These are phyloP conservation scores for Columba livia DNA, from an alignment of 2,113 vertebrate genomes.

Conservation along the genomic window DNA sequence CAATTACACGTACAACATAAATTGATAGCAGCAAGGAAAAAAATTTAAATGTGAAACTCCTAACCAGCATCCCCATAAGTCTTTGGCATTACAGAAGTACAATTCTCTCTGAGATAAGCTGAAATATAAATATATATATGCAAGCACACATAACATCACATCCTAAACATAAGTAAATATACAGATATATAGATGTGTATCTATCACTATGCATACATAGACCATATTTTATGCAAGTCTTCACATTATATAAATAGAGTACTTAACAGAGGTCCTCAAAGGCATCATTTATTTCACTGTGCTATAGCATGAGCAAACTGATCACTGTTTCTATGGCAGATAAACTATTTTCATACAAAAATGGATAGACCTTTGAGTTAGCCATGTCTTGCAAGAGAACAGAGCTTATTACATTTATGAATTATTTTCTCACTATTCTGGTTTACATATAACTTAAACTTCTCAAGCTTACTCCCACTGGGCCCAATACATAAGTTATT, in stretches of 20 bases:
- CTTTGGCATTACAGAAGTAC: background rate
- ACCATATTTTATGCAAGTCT: background rate
- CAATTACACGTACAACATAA: background rate
- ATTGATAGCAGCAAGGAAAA: background rate
- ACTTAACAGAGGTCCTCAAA: background rate
- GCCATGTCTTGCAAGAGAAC: background rate
- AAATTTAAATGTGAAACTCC: background rate
- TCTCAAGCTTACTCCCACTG: conserved; percentile 31
- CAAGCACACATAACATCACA: background rate
- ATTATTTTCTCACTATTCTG: conserved; percentile 33
- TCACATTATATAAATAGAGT: background rate
- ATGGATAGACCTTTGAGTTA: background rate
- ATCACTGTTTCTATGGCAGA: background rate
- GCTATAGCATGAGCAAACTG: background rate
- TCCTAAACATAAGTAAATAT: background rate
- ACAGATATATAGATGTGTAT: background rate
- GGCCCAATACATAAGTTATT: background rate
- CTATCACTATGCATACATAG: accelerated
- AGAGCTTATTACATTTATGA: background rate
- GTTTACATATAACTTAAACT: conserved; percentile 18
- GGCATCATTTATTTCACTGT: accelerated
- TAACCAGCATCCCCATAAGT: background rate
- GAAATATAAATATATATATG: background rate
- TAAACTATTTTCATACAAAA: background rate
- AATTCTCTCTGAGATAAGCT: background rate